These are phyloP conservation scores for Eupithecia abbreviata DNA, from an alignment of 2,888 invertebrate species.

Conservation along the genomic window DNA sequence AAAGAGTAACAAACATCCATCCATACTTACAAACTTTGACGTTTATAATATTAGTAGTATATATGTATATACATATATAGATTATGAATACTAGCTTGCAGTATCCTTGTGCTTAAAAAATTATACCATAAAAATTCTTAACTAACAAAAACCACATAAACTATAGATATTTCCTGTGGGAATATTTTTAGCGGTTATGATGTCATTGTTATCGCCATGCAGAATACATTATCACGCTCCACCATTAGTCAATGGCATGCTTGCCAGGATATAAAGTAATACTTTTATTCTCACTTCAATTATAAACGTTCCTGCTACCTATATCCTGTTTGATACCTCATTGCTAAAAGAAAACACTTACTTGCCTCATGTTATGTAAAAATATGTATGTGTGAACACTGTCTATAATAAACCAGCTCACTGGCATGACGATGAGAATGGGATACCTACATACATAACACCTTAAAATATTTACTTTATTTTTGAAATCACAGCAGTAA, in stretches of 20 bases:
- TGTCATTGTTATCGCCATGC: conserved; percentile 52
- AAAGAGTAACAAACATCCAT: too few species aligned
- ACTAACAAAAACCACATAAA: conserved; percentile 23
- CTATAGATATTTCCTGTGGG: conserved; percentile 52
- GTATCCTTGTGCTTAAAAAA: neutral
- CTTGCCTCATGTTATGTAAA: neutral
- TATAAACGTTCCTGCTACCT: neutral
- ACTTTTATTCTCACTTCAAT: neutral
- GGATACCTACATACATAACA: too few species aligned
- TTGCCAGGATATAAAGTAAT: conserved; percentile 36
- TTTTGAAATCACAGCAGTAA: neutral
- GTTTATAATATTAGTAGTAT: too few species aligned
- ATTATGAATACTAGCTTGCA: neutral
- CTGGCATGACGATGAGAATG: too few species aligned
- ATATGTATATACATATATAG: too few species aligned
- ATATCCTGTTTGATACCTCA: neutral
- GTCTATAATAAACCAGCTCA: too few species aligned
- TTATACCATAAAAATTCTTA: neutral
- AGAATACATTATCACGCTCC: conserved; percentile 30
- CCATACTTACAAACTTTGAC: too few species aligned
- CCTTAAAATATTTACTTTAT: neutral
- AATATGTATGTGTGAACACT: too few species aligned
- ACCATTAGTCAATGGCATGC: neutral
- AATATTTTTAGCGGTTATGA: conserved; percentile 53
- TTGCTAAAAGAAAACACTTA: neutral